Percentiles rank a stretch among this genome's conserved stretches.
These are phyloP conservation scores for Bedellia somnulentella DNA, from an alignment of 2,888 invertebrate genomes.

Conservation along the genomic window DNA sequence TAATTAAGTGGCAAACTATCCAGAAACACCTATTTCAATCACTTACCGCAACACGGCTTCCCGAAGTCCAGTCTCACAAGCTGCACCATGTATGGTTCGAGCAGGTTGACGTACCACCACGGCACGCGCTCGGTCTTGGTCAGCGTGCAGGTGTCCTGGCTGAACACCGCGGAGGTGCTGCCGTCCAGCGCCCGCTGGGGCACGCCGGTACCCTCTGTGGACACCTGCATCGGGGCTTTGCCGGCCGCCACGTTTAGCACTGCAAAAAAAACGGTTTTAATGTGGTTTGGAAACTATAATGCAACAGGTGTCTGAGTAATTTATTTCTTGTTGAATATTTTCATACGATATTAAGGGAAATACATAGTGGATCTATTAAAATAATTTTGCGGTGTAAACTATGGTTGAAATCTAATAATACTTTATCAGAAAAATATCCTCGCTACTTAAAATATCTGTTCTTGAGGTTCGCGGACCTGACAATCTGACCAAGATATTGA, in stretches of 20 bases:
- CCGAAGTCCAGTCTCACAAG: conserved; percentile 89
- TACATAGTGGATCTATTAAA: too few relatives aligned
- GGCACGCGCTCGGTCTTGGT: conserved; percentile 82
- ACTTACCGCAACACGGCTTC: conserved; percentile 86
- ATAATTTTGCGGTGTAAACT: too few relatives aligned
- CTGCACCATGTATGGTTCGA: conserved; percentile 95
- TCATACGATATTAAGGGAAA: too few relatives aligned
- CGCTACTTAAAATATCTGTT: too few relatives aligned
- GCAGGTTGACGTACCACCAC: conserved; percentile 94
- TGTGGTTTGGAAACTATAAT: too few relatives aligned
- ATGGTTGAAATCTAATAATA: too few relatives aligned
- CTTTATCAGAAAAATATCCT: too few relatives aligned
- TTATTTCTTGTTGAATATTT: too few relatives aligned
- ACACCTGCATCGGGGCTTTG: conserved; percentile 93
- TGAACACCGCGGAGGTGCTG: conserved; percentile 82
- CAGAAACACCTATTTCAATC: background rate
- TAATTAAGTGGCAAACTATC: too few relatives aligned
- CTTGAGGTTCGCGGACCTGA: too few relatives aligned
- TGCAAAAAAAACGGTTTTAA: conserved; percentile 48
- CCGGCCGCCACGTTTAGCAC: conserved; percentile 93
- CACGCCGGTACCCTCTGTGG: conserved; percentile 78
- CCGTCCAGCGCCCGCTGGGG: conserved; percentile 92
- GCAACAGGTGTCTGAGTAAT: too few relatives aligned
- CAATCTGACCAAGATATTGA: too few relatives aligned
- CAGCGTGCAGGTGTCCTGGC: conserved; percentile 82